A percentile compares a stretch with the other conserved stretches of the same genome.
phyloP scores from a whole-genome alignment of 2,113 vertebrate species.

The Danionella cerebrum region DNA sequence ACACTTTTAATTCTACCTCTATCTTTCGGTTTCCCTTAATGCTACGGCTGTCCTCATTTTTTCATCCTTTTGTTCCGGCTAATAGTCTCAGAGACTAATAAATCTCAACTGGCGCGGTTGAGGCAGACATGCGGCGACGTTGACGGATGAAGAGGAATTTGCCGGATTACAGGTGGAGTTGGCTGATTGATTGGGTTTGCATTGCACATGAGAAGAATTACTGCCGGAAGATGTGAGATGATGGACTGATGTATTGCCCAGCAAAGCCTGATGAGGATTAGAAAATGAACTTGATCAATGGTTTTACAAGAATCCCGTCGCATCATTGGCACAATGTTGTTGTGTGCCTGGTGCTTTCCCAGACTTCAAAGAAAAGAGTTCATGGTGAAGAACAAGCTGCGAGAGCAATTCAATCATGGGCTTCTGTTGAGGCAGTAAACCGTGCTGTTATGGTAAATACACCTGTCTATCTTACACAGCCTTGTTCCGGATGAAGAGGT shows the following conservation, averaged over 20 bases:
- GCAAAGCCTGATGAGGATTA: constrained; percentile 5
- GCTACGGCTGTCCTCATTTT: not conserved
- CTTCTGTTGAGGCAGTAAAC: not conserved
- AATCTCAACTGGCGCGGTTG: constrained; percentile 2
- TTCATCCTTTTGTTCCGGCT: not conserved
- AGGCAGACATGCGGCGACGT: not conserved
- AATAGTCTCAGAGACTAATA: constrained; percentile 10
- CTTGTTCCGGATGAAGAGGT: not conserved
- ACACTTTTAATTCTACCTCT: not conserved
- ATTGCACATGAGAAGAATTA: not conserved
- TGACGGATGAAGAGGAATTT: constrained; percentile 22
- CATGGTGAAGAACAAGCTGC: not conserved
- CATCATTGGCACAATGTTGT: not conserved
- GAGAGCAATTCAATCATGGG: not conserved
- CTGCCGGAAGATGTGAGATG: not conserved
- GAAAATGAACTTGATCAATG: constrained; percentile 3
- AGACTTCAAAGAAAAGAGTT: not conserved
- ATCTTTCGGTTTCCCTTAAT: not conserved
- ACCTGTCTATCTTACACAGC: not conserved
- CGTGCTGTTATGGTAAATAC: not conserved
- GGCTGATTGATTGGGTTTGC: constrained; percentile 12
- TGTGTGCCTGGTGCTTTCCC: not conserved
- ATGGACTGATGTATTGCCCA: constrained; percentile 1
- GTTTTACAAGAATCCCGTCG: not conserved
- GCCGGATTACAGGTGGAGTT: not conserved